Evolutionary conservation across 2,113 vertebrate genomes (phyloP).

Genomic region (Ifrita kowaldi): DNA sequence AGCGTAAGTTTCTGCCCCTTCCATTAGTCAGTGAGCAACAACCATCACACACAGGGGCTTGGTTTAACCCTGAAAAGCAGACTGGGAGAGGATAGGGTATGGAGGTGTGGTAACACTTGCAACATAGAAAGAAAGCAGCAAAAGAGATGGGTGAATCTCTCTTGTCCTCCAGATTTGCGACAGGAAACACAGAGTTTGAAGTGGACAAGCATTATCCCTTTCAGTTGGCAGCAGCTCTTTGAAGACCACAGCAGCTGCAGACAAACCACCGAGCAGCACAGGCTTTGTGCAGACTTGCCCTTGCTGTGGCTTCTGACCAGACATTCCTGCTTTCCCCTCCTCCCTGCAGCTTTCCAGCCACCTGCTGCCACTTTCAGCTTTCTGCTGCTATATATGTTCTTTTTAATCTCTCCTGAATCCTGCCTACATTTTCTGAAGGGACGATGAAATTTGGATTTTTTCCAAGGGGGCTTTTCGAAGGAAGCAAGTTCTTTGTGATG

Average conservation of each 20-base stretch:
- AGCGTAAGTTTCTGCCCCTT: neutral
- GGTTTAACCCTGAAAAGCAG: neutral
- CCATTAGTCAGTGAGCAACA: neutral
- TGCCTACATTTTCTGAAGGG: neutral
- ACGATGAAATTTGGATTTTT: neutral
- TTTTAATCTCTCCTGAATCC: neutral
- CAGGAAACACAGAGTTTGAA: neutral
- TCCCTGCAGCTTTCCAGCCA: slow-evolving; percentile 9
- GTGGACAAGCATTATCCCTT: neutral
- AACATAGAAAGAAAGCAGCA: neutral
- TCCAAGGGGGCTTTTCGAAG: neutral
- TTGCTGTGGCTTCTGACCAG: neutral
- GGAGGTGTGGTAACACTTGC: neutral
- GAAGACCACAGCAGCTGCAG: neutral
- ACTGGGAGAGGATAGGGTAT: neutral
- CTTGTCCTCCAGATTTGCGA: accelerated
- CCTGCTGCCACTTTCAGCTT: slow-evolving; percentile 6
- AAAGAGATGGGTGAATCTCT: neutral
- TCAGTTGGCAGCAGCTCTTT: neutral
- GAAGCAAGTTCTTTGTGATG: neutral
- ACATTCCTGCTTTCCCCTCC: neutral
- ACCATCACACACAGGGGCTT: neutral
- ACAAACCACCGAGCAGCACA: neutral
- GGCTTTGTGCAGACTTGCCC: neutral
- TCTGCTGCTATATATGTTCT: slow-evolving; percentile 8